A percentile compares a stretch with the other conserved stretches of the same genome.
These are phyloP conservation scores for Gastrophysa polygoni DNA, from an alignment of 2,888 invertebrate species.

Conservation along the genomic window DNA sequence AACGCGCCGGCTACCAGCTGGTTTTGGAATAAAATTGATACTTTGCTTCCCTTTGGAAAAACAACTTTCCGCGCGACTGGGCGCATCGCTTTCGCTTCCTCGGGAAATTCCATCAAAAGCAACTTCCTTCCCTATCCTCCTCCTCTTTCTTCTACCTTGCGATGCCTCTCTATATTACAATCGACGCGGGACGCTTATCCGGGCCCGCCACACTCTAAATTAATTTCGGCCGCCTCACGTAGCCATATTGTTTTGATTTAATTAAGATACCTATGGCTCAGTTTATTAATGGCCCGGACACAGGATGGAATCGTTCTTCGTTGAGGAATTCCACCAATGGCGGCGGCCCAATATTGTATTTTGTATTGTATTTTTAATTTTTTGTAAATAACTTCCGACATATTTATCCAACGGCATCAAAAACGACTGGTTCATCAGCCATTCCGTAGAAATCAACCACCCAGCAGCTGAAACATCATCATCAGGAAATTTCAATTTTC, in stretches of 20 bases:
- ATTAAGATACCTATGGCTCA: slow-evolving; percentile 56
- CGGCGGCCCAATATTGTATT: background rate
- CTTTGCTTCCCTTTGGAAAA: no score
- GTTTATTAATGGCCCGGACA: slow-evolving; percentile 50
- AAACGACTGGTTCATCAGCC: no score
- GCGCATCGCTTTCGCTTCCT: background rate
- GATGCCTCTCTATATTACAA: slow-evolving; percentile 9
- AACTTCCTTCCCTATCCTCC: background rate
- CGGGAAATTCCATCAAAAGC: background rate
- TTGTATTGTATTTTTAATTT: no score
- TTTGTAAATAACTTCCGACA: no score
- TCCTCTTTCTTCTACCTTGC: background rate
- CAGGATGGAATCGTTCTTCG: slow-evolving; percentile 29
- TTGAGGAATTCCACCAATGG: slow-evolving; percentile 1
- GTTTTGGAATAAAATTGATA: no score
- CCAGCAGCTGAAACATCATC: no score
- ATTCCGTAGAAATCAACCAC: no score
- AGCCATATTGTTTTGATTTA: slow-evolving; percentile 57
- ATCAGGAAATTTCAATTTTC: no score
- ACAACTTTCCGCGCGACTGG: background rate
- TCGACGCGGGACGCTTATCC: slow-evolving; percentile 17
- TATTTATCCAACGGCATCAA: no score
- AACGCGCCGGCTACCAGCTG: no score
- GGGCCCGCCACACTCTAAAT: slow-evolving; percentile 44
- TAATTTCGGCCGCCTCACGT: slow-evolving; percentile 55